Evolutionary conservation across 2,888 invertebrate genomes (phyloP), one percentile per base, ranked within the genome.

Genomic region (Scaptomyza reducta): DNA sequence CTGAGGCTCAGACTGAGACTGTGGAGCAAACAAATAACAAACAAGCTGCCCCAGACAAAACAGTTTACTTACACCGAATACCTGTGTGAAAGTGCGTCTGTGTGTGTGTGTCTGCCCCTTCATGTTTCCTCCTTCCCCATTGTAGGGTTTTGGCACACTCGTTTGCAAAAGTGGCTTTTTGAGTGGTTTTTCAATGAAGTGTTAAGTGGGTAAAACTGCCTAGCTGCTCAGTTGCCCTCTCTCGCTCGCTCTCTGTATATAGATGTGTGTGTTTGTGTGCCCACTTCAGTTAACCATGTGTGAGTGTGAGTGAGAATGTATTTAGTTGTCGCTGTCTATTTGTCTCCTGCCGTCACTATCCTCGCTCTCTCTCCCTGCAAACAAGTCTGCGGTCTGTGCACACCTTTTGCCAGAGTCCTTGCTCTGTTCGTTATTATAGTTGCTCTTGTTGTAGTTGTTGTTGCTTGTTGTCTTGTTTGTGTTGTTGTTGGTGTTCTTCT

Each of bases 141-240:
- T 61, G 9, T 54, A 29, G 62, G 77, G 56, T 41, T 61, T 67
- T 31, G 59, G 18, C 3, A 33, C 68, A 62, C 77, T 78, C 64
- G 71, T 67, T 40, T 74, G 76, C 56, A 63, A 77, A 75, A 89
- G 87, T 87, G 89, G 88, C 82, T 82, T 79, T 82, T 85, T 75
- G 75, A 88, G 89, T 88, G 89, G 87, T 80, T 87, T 88, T 88
- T 87, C 89, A 88, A 88, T 88, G 87, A 89, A 88, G 89, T 88
- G 87, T 80, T 89, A 88, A 89, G 87, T 89, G 87, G 71, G 82
- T 61, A 68, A 78, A 79, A 69, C 77, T 71, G 74, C 66, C 68
- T 53, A 70, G 76, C 64, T 75, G 73, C 73, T 77, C 66, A 71
- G 61, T 55, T 54, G 49, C 42, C 44, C 59, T 49, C 59, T 49